Percentiles rank a stretch among this genome's conserved stretches.
Evolutionary conservation across 2,888 invertebrate genomes (phyloP).

Genomic region (Acanthosepion lycidas): DNA sequence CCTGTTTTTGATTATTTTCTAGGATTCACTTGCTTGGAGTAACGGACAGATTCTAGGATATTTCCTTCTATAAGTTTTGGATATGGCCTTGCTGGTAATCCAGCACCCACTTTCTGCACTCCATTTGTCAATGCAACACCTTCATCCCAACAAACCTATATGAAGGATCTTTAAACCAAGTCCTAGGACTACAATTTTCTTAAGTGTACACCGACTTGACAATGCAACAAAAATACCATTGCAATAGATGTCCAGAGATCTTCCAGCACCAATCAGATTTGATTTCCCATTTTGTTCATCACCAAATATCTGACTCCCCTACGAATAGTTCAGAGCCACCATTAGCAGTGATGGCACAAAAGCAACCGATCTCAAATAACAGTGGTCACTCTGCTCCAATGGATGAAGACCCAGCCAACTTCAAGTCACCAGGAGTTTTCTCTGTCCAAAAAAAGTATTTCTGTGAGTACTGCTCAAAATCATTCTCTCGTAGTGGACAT

Average conservation of each 20-base stretch:
- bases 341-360: not conserved
- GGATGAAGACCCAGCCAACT: not conserved
- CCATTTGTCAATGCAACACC: not conserved
- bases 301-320: not conserved
- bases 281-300: not conserved
- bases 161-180: not conserved
- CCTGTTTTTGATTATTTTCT: not conserved
- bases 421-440: not conserved
- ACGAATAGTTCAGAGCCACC: not conserved
- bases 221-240: not conserved
- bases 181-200: not conserved
- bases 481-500: constrained; percentile 6
- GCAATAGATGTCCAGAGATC: not conserved
- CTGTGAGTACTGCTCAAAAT: constrained; percentile 24
- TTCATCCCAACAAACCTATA: not conserved
- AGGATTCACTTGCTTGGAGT: not conserved
- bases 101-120: not conserved
- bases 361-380: not conserved
- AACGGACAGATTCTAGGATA: not conserved
- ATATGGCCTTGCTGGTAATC: not conserved
- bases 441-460: not conserved
- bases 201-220: not conserved
- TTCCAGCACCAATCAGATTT: not conserved
- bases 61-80: not conserved
- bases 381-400: not conserved